Evolutionary conservation across 1,140 invertebrate species (phyloP), one percentile per base, ranked within the genome.

Genomic region (Harlomillsia oculata): DNA sequence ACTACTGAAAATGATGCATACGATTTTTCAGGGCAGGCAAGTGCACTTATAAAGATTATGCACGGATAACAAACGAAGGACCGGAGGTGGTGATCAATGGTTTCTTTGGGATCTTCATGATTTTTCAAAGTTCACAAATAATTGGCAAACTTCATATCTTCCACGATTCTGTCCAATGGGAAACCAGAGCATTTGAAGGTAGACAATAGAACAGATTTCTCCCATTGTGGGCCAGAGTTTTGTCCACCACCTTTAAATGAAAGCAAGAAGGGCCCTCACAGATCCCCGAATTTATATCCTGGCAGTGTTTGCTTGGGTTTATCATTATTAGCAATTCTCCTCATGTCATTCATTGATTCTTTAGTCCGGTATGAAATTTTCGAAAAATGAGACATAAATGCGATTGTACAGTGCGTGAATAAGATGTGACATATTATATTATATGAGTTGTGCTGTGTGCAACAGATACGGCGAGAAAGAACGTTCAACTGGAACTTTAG

Each of bases 81-180:
- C 81, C 86, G 5, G 89, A 95, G 69, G 86, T 84, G 5, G 88
- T 95, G 60, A 87, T 97, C 50, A 89, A 93, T 34, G 73, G 89
- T 64, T 97, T 97, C 78, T 98, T 97, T 72, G 94, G 94, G 21
- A 89, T 96, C 77, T 98, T 98, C 80, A 97, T 97, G 59, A 83
- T 92, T 53, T 97, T 94, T 82, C 94, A 98, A 69, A 88, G 87
- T 14, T 21, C 46, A 29, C 32, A 25, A 14, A 43, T 49, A 14
- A n/a, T 50, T n/a, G 23, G 53, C 93, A 68, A 97, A 97, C 75
- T 78, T 97, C 29, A 89, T 97, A 64, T 95, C 92, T n/a, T 96
- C 91, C 46, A 40, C 76, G 83, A 85, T 89, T 28, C 74, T 89
- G 46, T 85, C 82, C 53, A 82, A 80, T 62, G 83, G 78, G 72